These are phyloP conservation scores for Eutolmus rufibarbis DNA, from an alignment of 2,888 invertebrate genomes.

Conservation along the genomic window DNA sequence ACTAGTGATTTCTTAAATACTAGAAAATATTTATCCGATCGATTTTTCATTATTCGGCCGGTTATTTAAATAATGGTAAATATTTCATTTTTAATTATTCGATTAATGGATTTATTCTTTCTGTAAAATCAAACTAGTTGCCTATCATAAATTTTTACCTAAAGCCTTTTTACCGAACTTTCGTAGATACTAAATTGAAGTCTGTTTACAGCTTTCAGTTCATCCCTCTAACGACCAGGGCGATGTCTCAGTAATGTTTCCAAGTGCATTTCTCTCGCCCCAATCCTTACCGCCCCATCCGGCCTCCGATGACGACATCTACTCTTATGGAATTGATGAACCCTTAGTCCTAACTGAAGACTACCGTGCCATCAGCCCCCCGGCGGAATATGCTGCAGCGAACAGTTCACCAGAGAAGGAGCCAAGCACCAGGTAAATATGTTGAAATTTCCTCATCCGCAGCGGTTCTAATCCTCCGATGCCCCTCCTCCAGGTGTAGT, in stretches of 20 bases:
- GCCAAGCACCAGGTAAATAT: constrained; percentile 44
- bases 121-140: too few species aligned
- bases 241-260: constrained; percentile 52
- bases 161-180: too few species aligned
- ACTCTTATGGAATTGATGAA: constrained; percentile 57
- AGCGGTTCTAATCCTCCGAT: not conserved
- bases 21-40: too few species aligned
- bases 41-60: too few species aligned
- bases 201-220: constrained; percentile 50
- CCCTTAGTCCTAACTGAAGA: constrained; percentile 63
- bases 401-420: constrained; percentile 56
- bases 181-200: not conserved
- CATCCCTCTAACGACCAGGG: constrained; percentile 51
- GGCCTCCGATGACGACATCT: constrained; percentile 55
- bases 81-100: too few species aligned
- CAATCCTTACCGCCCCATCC: constrained; percentile 56
- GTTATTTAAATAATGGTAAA: too few species aligned
- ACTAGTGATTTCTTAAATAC: too few species aligned
- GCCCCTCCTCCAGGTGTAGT: constrained; percentile 54
- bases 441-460: not conserved
- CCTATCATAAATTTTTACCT: too few species aligned
- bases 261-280: constrained; percentile 60
- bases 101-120: too few species aligned
- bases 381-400: constrained; percentile 72
- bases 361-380: constrained; percentile 72